These are phyloP conservation scores for Carollia perspicillata DNA, from an alignment of 2,113 vertebrate species.

Conservation along the genomic window DNA sequence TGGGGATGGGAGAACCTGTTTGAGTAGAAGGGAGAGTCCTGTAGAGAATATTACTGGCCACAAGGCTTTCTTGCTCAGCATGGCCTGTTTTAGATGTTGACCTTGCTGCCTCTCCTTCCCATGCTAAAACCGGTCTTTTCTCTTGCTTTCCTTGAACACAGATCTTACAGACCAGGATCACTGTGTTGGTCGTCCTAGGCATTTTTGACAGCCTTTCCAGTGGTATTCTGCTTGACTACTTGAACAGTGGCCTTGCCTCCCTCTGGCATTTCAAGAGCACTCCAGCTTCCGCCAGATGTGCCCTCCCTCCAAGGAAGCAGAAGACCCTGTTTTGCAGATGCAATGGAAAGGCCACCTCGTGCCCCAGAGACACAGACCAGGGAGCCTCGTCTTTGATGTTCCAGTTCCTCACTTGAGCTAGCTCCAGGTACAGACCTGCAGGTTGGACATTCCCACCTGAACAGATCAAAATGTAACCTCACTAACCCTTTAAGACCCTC, in stretches of 20 bases:
- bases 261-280: neutral
- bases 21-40: neutral
- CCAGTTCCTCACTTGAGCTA: neutral
- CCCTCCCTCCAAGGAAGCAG: neutral
- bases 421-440: neutral
- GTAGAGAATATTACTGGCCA: neutral
- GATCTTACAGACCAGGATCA: neutral
- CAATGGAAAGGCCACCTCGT: neutral
- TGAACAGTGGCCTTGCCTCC: neutral
- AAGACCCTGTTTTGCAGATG: neutral
- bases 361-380: neutral
- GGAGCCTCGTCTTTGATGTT: neutral
- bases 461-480: neutral
- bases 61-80: neutral
- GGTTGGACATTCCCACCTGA: neutral
- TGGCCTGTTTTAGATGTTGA: neutral
- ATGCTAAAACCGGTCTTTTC: neutral
- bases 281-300: neutral
- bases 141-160: neutral
- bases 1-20: too few relatives aligned
- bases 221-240: neutral
- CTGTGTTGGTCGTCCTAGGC: neutral
- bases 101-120: neutral
- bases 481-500: neutral
- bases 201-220: neutral